Evolutionary conservation across 2,113 vertebrate species (phyloP), one percentile per base, ranked within the genome.

Genomic region (Lophochroa leadbeateri): DNA sequence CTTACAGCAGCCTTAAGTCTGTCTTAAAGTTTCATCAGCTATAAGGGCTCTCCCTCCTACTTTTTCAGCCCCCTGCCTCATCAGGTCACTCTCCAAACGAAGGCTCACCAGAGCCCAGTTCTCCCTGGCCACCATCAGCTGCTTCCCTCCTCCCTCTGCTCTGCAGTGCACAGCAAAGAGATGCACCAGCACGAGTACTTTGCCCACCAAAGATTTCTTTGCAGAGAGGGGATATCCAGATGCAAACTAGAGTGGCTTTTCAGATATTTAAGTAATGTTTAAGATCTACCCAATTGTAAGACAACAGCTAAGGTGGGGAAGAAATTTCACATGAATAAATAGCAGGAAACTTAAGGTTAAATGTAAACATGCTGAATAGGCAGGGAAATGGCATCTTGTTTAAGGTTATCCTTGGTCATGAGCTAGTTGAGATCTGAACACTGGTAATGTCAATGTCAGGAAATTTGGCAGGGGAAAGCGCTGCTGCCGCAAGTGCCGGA

Each of bases 121-220:
- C 3, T 9, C 28, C 9, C 11, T 6, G 5, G 15, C 13, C 15
- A 17, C 17, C 31, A 29, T 7, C 49, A 44, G 43, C 49, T 52
- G 37, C 28, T 52, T 27, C n/a, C 20, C 29, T 24, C 8, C 19
- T 18, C 19, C 3, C 33, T 7, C 25, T 8, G 31, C 39, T 13
- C 27, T 7, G 50, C n/a, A n/a, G 31, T 0, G 2, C 5, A 28
- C 46, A 23, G 18, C 1, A 3, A 44, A 57, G 5, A 52, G 27
- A 19, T 13, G 39, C 7, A 64, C 8, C 35, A 33, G 35, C 23
- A 17, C 0, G 0, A 64, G 37, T 31, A 44, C 29, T 47, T 39
- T 27, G 37, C 31, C 19, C 46, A 50, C 16, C 19, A 9, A 29
- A 35, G 33, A n/a, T 33, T 44, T 11, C 44, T 82, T 37, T 72